These are phyloP conservation scores for Tenthredo amoena DNA, from an alignment of 2,888 invertebrate species.

Conservation along the genomic window DNA sequence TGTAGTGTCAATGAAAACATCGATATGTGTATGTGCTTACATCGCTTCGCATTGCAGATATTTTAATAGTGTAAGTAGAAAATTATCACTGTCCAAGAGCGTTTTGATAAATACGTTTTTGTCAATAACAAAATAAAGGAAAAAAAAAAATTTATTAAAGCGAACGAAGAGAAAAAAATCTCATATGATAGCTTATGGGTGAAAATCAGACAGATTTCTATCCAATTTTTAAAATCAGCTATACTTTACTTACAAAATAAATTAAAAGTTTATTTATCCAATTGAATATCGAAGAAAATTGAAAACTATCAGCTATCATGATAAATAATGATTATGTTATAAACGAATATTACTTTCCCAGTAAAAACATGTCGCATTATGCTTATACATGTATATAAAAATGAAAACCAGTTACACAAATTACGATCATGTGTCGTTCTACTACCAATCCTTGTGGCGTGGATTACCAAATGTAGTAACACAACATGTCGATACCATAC, in stretches of 20 bases:
- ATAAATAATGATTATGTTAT: neutral
- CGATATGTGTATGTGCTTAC: conserved; percentile 44
- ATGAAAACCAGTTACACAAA: conserved; percentile 8
- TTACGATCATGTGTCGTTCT: neutral
- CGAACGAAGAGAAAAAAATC: neutral
- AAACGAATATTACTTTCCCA: neutral
- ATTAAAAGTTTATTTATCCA: neutral
- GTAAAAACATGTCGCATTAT: conserved; percentile 27
- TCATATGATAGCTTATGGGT: conserved; percentile 21
- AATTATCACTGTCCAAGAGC: conserved; percentile 50
- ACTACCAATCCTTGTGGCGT: conserved; percentile 45
- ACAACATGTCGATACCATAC: conserved; percentile 13
- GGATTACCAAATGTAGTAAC: conserved; percentile 38
- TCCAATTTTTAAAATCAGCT: neutral
- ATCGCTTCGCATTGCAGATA: conserved; percentile 65
- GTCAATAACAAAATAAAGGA: conserved; percentile 70
- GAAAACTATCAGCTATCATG: conserved; percentile 8
- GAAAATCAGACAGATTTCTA: neutral
- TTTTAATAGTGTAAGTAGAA: conserved; percentile 55
- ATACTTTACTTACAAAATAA: neutral
- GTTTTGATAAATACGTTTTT: conserved; percentile 58
- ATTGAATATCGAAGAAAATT: neutral
- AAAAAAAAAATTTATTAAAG: conserved; percentile 45
- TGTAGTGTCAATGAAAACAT: conserved; percentile 41
- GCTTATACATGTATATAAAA: conserved; percentile 30